Evolutionary conservation across 2,888 invertebrate species (phyloP).

Genomic region (Eumerus sabulonum): DNA sequence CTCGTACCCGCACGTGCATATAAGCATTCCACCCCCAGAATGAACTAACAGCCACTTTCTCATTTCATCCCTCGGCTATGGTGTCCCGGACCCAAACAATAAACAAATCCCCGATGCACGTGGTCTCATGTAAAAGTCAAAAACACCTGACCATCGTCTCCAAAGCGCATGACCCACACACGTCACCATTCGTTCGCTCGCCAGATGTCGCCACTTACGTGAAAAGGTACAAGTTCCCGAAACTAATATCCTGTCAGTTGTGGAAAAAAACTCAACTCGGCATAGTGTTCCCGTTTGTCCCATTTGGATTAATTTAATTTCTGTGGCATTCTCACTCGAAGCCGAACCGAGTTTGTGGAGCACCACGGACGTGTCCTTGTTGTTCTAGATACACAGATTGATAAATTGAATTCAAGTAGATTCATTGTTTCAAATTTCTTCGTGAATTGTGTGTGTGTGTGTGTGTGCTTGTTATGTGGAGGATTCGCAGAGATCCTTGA

Average conservation of each 20-base stretch:
- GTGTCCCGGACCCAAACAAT: conserved; percentile 57
- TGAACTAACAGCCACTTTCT: too few species aligned
- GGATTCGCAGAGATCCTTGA: not conserved
- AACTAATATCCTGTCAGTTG: conserved; percentile 60
- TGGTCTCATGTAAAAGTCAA: conserved; percentile 41
- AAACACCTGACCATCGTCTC: conserved; percentile 38
- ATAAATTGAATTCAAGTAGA: not conserved
- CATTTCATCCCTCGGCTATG: too few species aligned
- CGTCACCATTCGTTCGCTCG: not conserved
- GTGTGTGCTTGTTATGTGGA: too few species aligned
- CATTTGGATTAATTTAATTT: conserved; percentile 9
- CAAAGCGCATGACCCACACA: conserved; percentile 38
- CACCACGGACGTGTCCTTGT: too few species aligned
- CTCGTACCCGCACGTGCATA: not conserved
- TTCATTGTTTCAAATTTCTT: conserved; percentile 1
- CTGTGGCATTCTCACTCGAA: too few species aligned
- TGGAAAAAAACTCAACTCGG: conserved; percentile 45
- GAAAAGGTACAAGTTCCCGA: conserved; percentile 14
- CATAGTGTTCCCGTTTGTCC: conserved; percentile 49
- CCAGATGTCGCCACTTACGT: conserved; percentile 28
- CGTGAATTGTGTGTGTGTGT: not conserved
- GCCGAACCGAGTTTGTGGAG: too few species aligned
- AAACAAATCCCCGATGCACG: conserved; percentile 58
- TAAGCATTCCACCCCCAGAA: too few species aligned
- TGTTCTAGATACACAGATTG: too few species aligned